A percentile compares a stretch with the other conserved stretches of the same genome.
phyloP scores from a whole-genome alignment of 2,797 vertebrate species.

The Anolis apletophallus region DNA sequence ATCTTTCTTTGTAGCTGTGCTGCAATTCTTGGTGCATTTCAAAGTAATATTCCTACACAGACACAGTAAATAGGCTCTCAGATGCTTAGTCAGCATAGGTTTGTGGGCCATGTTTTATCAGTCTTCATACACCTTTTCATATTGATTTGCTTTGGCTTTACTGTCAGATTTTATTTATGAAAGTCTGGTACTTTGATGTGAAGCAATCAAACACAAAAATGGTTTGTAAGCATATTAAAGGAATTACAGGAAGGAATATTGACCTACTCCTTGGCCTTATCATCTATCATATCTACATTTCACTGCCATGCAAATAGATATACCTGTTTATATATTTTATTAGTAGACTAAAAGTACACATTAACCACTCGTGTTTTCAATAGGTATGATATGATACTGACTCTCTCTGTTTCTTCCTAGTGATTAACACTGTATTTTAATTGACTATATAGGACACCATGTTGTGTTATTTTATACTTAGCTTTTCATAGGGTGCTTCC shows the following conservation, averaged over 20 bases:
- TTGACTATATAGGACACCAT: slow-evolving; percentile 1
- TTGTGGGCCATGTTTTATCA: slow-evolving; percentile 11
- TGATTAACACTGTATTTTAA: slow-evolving; percentile 18
- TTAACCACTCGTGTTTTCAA: slow-evolving; percentile 41
- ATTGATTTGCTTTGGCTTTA: slow-evolving; percentile 15
- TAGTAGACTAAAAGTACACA: background rate
- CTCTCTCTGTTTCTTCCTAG: slow-evolving; percentile 17
- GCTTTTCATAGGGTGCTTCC: background rate
- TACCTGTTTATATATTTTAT: slow-evolving; percentile 23
- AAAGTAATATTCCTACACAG: slow-evolving; percentile 6
- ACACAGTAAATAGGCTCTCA: background rate
- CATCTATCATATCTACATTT: slow-evolving; percentile 4
- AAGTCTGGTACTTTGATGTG: background rate
- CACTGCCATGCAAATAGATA: background rate
- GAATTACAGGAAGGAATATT: background rate
- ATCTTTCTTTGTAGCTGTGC: background rate
- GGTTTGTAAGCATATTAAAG: background rate
- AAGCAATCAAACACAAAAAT: slow-evolving; percentile 34
- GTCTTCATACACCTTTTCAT: slow-evolving; percentile 18
- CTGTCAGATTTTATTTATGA: slow-evolving; percentile 17
- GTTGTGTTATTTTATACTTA: background rate
- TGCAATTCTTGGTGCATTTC: slow-evolving; percentile 7
- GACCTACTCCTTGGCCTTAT: background rate
- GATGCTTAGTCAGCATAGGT: slow-evolving; percentile 10
- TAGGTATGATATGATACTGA: background rate